phyloP scores from a whole-genome alignment of 2,797 vertebrate genomes.

The Syngnathus acus region DNA sequence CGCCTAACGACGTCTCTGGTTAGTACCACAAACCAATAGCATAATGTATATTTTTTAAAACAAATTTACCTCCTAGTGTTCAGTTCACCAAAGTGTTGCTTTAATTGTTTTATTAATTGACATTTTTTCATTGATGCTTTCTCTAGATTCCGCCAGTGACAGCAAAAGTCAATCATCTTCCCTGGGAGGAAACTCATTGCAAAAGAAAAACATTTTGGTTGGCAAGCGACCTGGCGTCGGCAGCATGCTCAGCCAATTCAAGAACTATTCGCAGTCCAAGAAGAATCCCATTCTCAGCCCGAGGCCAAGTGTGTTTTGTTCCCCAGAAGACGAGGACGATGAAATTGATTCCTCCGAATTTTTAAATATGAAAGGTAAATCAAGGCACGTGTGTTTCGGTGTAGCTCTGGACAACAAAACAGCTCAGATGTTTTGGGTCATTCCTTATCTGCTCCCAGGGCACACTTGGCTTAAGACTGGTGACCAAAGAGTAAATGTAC shows the following conservation, averaged over 20 bases:
- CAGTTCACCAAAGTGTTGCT: not conserved
- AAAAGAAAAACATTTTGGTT: constrained; percentile 73
- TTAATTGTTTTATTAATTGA: not conserved
- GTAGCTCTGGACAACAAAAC: constrained; percentile 28
- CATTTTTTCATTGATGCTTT: constrained; percentile 3
- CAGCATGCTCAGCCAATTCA: constrained; percentile 82
- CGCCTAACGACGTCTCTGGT: constrained; percentile 63
- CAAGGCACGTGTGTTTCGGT: constrained; percentile 31
- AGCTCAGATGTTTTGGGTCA: constrained; percentile 40
- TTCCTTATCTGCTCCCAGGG: constrained; percentile 39
- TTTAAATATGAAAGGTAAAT: constrained; percentile 93
- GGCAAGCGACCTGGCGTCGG: constrained; percentile 79
- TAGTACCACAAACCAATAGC: constrained; percentile 14
- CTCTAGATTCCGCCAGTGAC: constrained; percentile 54
- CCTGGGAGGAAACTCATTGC: constrained; percentile 28
- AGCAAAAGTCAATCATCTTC: constrained; percentile 37
- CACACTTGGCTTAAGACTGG: constrained; percentile 72
- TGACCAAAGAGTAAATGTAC: constrained; percentile 81
- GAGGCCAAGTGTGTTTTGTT: constrained; percentile 87
- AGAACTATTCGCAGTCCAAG: constrained; percentile 80
- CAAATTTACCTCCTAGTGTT: too few relatives aligned
- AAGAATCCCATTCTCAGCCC: constrained; percentile 75
- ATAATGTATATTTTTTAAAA: too few relatives aligned
- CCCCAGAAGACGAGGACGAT: constrained; percentile 76
- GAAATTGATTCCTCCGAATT: constrained; percentile 80